Base-by-base conservation (phyloP, 2,113 vertebrate genomes). In the Cavia porcellus region DNA sequence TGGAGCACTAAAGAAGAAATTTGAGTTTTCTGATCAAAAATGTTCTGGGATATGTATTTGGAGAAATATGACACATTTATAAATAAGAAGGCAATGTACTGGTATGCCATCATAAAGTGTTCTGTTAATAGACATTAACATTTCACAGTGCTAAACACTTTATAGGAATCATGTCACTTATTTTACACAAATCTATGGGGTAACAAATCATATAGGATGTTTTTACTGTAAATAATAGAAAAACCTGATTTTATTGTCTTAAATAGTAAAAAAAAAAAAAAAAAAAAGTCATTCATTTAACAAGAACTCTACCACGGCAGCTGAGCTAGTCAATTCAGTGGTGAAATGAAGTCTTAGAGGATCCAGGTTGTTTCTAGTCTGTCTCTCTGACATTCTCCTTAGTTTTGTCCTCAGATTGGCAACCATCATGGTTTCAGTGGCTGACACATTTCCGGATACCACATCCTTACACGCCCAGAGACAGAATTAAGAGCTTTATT, bases 71-170 rank as follows among this genome's bases (percentile, higher is more conserved):
- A 77, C 30, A 14, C n/a, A 19, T 83, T 79, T 91, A 28, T 25
- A 88, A 90, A 70, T n/a, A 94, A 93, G 83, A 91, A 88, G 90
- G 72, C 47, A 35, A 1, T 79, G 52, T 14, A 47, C 25, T 77
- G 25, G 45, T 30, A 25, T 75, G 84, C 14, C 50, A 70, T 35
- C 90, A 57, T 24, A n/a, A 84, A 52, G 14, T 85, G 11, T 75
- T 68, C 38, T 62, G 28, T 74, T 74, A 89, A 61, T 87, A 30
- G 55, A 50, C 86, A 20, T 91, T 68, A 80, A 74, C 50, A 81
- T 89, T 86, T 92, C 62, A 92, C 57, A 90, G 45, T 68, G 30
- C 30, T 68, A 62, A 96, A 42, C 42, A 47, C 3, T 91, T 85
- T 50, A 74, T 64, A 81, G 38, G 24, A 79, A 89, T 74, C 42